Evolutionary conservation across 2,113 vertebrate species (phyloP).

Genomic region (Rousettus leschenaultii): DNA sequence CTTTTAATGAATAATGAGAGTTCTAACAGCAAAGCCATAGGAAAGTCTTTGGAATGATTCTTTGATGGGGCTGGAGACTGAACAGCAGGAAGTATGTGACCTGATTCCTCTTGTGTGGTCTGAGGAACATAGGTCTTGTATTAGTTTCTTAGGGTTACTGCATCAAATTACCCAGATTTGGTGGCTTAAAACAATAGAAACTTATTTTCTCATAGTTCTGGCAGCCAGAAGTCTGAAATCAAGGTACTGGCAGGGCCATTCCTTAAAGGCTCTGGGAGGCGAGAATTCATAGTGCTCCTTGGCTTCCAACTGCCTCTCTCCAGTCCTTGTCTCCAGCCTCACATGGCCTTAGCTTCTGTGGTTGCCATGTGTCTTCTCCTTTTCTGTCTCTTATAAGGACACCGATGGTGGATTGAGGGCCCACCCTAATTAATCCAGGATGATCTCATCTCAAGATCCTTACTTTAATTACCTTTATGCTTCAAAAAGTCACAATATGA

Average conservation of each 20-base stretch:
- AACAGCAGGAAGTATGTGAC: neutral
- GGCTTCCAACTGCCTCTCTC: too few species aligned
- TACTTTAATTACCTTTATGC: neutral
- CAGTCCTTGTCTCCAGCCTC: too few species aligned
- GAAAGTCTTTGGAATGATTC: neutral
- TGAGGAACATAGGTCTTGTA: neutral
- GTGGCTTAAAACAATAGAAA: neutral
- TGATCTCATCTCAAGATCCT: too few species aligned
- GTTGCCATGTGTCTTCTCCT: neutral
- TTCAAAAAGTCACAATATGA: neutral
- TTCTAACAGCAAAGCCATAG: neutral
- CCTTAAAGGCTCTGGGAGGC: neutral
- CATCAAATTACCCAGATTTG: too few species aligned
- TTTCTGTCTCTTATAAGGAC: neutral
- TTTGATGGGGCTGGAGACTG: neutral
- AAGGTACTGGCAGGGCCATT: accelerated
- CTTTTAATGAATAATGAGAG: neutral
- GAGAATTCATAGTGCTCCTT: neutral
- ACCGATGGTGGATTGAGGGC: neutral
- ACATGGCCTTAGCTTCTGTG: too few species aligned
- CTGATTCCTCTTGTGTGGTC: neutral
- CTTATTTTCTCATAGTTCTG: neutral
- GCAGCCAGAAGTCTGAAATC: neutral
- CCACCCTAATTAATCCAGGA: neutral
- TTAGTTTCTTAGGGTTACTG: neutral